Percentiles rank a stretch among this genome's conserved stretches.
phyloP scores from a whole-genome alignment of 2,888 invertebrate species.

The Ligdia adustata region DNA sequence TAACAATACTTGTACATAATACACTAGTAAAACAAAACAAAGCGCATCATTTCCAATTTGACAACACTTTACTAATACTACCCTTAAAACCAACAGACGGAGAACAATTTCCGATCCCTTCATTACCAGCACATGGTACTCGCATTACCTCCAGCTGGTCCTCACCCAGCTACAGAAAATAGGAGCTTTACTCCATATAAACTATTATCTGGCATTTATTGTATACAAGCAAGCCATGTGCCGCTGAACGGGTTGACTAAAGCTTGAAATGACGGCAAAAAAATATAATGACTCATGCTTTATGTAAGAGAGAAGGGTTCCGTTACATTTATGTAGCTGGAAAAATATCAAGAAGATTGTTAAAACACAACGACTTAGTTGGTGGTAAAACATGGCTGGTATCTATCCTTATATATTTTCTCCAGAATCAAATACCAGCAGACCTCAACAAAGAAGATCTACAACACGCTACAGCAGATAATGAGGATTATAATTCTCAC shows the following conservation, averaged over 20 bases:
- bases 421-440: too few species aligned
- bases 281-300: too few species aligned
- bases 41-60: neutral
- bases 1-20: too few species aligned
- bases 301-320: constrained; percentile 1
- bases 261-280: constrained; percentile 3
- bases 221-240: constrained; percentile 10
- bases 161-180: constrained; percentile 28
- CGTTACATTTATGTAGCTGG: neutral
- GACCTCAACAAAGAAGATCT: too few species aligned
- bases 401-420: too few species aligned
- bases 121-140: constrained; percentile 25
- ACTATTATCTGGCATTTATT: neutral
- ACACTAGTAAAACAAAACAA: neutral
- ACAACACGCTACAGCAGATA: too few species aligned
- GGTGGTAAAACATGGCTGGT: too few species aligned
- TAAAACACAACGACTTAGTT: too few species aligned
- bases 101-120: constrained; percentile 20
- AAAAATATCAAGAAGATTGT: too few species aligned
- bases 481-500: too few species aligned
- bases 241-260: constrained; percentile 9
- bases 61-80: constrained; percentile 4
- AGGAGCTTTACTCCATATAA: neutral
- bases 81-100: constrained; percentile 6
- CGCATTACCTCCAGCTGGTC: constrained; percentile 39